These are phyloP conservation scores for Disparrhopalites patrizii DNA, from an alignment of 2,888 invertebrate species.

Conservation along the genomic window DNA sequence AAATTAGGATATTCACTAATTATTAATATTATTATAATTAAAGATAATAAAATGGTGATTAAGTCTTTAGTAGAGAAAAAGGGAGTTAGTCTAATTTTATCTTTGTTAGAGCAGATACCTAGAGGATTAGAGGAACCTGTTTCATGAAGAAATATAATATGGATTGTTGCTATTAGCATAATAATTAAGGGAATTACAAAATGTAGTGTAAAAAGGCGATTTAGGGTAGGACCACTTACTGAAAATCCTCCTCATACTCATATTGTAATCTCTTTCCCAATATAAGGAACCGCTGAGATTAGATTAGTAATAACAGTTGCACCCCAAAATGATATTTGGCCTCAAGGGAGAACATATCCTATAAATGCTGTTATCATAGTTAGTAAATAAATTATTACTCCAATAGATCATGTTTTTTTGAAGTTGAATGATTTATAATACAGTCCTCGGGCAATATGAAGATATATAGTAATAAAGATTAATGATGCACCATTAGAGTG, in stretches of 20 bases:
- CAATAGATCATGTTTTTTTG: slow-evolving; percentile 62
- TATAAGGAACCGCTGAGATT: slow-evolving; percentile 66
- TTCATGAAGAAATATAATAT: slow-evolving; percentile 64
- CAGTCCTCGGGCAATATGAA: slow-evolving; percentile 60
- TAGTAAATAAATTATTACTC: slow-evolving; percentile 63
- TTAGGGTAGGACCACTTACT: slow-evolving; percentile 68
- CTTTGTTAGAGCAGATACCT: slow-evolving; percentile 62
- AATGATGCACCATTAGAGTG: slow-evolving; percentile 70
- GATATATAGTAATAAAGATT: slow-evolving; percentile 67
- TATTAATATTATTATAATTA: slow-evolving; percentile 57
- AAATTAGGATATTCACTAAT: slow-evolving; percentile 59
- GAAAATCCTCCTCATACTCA: slow-evolving; percentile 75
- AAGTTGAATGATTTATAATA: slow-evolving; percentile 54
- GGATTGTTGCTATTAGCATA: slow-evolving; percentile 60
- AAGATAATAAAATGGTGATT: slow-evolving; percentile 61
- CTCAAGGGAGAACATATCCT: slow-evolving; percentile 73
- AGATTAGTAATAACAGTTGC: slow-evolving; percentile 75
- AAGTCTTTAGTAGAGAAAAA: slow-evolving; percentile 65
- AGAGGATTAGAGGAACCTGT: slow-evolving; percentile 66
- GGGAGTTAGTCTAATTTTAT: slow-evolving; percentile 67
- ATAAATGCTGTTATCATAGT: slow-evolving; percentile 70
- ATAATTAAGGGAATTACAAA: slow-evolving; percentile 70
- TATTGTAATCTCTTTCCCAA: slow-evolving; percentile 62
- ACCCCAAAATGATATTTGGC: slow-evolving; percentile 77
- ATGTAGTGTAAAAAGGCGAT: slow-evolving; percentile 72